These are phyloP conservation scores for Tokudaia muenninki DNA, from an alignment of 2,797 vertebrate species.

Conservation along the genomic window DNA sequence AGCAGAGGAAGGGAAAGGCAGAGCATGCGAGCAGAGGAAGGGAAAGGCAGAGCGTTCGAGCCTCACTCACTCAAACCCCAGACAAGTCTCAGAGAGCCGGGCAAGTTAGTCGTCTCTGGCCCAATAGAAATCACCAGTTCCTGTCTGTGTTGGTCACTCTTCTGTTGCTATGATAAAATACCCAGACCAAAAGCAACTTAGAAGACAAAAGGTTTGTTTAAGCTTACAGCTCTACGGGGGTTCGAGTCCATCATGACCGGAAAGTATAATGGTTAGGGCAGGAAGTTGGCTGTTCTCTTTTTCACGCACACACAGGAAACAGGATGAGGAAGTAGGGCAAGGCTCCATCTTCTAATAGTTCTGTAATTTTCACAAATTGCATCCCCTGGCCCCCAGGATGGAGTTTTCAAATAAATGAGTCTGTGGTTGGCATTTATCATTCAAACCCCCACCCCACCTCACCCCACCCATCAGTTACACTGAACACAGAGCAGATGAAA, in stretches of 20 bases:
- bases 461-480: neutral
- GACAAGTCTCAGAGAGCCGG: neutral
- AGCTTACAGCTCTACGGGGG: neutral
- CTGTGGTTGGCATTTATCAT: neutral
- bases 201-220: no score
- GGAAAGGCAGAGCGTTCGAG: neutral
- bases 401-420: neutral
- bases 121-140: neutral
- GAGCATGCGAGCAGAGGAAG: neutral
- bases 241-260: fast-evolving
- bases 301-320: neutral
- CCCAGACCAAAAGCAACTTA: neutral
- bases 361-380: neutral
- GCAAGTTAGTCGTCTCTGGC: neutral
- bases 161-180: neutral
- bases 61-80: neutral
- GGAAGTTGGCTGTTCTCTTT: neutral
- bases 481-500: neutral
- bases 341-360: neutral
- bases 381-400: neutral
- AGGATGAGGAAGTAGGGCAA: neutral
- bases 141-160: neutral
- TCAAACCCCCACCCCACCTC: neutral
- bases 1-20: neutral
- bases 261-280: neutral